Base-by-base conservation (phyloP, 2,797 vertebrate species). In the Mormyrops boulengeri region DNA sequence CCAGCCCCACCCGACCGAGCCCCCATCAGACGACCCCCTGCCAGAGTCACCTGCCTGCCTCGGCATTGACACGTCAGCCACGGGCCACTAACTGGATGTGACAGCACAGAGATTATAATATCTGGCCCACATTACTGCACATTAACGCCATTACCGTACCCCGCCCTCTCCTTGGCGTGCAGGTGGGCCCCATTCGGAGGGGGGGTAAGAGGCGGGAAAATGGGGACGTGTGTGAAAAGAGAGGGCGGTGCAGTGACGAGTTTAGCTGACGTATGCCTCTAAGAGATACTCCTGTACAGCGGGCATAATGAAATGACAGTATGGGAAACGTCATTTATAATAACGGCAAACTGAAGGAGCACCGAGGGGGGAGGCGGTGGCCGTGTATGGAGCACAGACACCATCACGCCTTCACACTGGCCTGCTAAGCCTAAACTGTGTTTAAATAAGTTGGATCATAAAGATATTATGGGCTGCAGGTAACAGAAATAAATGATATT, bases 61-160 rank as follows among this genome's bases (percentile, higher is more conserved):
- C 93, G 92, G 94, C 95, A 97, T 97, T 97, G 96, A 97, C 95
- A 96, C 94, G 92, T 97, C 96, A 97, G 95, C 96, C 95, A 96
- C 94, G 91, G 66, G 11, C 93, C 9, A 90, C 95, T 97, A 97
- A 97, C 96, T 93, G 95, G 92, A 95, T 96, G 95, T 97, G 96
- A 97, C 96, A 97, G 95, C 95, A 94, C 94, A 95, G 95, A 96
- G 95, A 96, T 96, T 96, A 96, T 96, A 96, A 97, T 97, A 96
- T 96, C 96, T 96, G 96, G 94, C 95, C 94, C 94, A 91, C 93
- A 96, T 97, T 97, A 96, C 95, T 92, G 90, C 90, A 94, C 95
- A 96, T 96, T 96, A 97, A 94, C 92, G 93, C 93, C 93, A 95
- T 96, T 96, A 96, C 94, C 9, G 93, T 89, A 80, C 93, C 93